Percentiles rank a stretch among this genome's conserved stretches.
Evolutionary conservation across 2,888 invertebrate genomes (phyloP).

Genomic region (Pseudococcus longispinus): DNA sequence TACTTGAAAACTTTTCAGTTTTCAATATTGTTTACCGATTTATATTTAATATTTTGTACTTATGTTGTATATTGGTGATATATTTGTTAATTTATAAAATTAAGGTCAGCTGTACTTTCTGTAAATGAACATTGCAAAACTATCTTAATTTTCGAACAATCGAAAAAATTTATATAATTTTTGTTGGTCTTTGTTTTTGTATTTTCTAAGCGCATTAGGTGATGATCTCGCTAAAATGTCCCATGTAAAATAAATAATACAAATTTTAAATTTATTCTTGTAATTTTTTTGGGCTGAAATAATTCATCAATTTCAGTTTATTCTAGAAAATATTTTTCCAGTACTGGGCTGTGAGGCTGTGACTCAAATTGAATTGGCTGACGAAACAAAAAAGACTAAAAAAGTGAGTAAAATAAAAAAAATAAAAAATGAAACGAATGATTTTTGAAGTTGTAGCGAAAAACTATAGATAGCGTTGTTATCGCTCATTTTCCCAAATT

Average conservation of each 20-base stretch:
- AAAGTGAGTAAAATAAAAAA: too few relatives aligned
- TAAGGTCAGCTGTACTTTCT: background rate
- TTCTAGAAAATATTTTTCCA: too few relatives aligned
- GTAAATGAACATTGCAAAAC: background rate
- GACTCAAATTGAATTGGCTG: too few relatives aligned
- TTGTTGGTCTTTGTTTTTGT: conserved; percentile 16
- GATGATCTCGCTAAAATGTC: conserved; percentile 18
- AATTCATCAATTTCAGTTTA: too few relatives aligned
- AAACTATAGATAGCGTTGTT: background rate
- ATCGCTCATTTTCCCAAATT: too few relatives aligned
- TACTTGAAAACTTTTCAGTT: background rate
- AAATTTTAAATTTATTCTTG: background rate
- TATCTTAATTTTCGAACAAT: background rate
- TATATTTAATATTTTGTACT: background rate
- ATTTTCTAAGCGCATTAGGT: background rate
- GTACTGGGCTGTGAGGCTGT: too few relatives aligned
- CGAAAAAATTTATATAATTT: background rate
- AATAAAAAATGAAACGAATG: too few relatives aligned
- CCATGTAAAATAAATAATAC: background rate
- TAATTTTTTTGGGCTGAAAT: background rate
- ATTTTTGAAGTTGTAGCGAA: too few relatives aligned
- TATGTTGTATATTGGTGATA: conserved; percentile 13
- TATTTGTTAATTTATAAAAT: background rate
- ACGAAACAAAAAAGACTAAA: too few relatives aligned
- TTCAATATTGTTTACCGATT: background rate